These are phyloP conservation scores for Chinchilla lanigera DNA, from an alignment of 2,113 vertebrate species.

Conservation along the genomic window DNA sequence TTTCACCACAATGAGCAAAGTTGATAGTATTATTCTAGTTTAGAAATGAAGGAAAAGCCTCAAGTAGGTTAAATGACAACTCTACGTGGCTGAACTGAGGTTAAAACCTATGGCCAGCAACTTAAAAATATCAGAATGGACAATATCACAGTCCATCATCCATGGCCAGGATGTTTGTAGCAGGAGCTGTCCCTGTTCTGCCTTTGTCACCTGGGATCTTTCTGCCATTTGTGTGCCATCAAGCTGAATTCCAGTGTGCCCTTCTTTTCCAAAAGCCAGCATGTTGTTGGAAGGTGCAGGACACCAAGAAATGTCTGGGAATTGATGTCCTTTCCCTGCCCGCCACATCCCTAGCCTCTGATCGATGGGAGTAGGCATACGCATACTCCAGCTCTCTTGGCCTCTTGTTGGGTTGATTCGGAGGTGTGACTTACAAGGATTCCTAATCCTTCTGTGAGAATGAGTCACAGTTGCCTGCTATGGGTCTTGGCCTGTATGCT, in stretches of 20 bases:
- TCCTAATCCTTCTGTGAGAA: not conserved
- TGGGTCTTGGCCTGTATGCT: not conserved
- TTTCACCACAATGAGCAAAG: slow-evolving; percentile 4
- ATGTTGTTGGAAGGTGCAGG: not conserved
- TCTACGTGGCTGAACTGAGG: not conserved
- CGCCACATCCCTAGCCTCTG: not conserved
- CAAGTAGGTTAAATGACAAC: not conserved
- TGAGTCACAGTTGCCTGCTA: not conserved
- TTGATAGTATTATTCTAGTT: slow-evolving; percentile 10
- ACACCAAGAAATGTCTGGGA: not conserved
- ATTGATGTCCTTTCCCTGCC: not conserved
- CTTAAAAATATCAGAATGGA: not conserved
- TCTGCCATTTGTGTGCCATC: not conserved
- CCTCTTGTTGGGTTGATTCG: not conserved
- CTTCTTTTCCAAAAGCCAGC: not conserved
- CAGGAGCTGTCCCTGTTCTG: not conserved
- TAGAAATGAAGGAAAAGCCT: slow-evolving; percentile 20
- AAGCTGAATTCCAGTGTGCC: not conserved
- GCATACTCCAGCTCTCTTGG: not conserved
- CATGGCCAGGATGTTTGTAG: not conserved
- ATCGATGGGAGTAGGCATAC: not conserved
- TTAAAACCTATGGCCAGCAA: not conserved
- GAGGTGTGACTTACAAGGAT: not conserved
- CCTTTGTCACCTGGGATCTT: not conserved
- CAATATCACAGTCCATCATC: not conserved